A percentile compares a stretch with the other conserved stretches of the same genome.
Evolutionary conservation across 1,140 invertebrate species (phyloP).

Genomic region (Zeugodacus cucurbitae): DNA sequence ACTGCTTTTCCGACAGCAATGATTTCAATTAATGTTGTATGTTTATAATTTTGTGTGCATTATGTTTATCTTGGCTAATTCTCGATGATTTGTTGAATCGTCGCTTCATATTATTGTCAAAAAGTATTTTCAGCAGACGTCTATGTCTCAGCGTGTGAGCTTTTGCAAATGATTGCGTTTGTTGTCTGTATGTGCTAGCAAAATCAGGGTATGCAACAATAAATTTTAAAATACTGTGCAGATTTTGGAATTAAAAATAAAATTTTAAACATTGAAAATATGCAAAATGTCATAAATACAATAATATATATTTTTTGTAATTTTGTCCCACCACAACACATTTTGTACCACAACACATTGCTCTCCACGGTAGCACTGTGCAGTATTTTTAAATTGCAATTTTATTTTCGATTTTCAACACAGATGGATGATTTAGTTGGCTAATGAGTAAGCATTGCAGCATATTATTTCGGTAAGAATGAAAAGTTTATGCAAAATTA

Average conservation of each 20-base stretch:
- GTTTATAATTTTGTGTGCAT: not conserved
- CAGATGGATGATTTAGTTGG: not conserved
- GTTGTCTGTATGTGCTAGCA: too few relatives aligned
- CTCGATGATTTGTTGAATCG: not conserved
- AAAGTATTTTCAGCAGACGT: not conserved
- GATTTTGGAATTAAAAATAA: not conserved
- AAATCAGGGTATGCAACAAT: not conserved
- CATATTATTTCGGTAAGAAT: not conserved
- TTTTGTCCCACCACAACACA: not conserved
- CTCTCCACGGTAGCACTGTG: not conserved
- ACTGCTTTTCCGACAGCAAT: not conserved
- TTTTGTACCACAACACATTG: not conserved
- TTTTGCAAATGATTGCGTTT: too few relatives aligned
- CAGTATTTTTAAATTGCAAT: not conserved
- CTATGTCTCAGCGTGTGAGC: too few relatives aligned
- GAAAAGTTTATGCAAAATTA: not conserved
- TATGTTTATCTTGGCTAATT: not conserved
- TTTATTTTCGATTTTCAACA: not conserved
- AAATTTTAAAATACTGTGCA: not conserved
- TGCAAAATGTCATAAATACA: not conserved
- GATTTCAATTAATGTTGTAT: not conserved
- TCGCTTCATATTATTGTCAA: conserved; percentile 1
- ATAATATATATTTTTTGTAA: not conserved
- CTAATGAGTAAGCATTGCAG: not conserved
- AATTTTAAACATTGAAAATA: not conserved